Conservation (phyloP, 2,888 invertebrate species). For the Biston stratarius region DNA sequence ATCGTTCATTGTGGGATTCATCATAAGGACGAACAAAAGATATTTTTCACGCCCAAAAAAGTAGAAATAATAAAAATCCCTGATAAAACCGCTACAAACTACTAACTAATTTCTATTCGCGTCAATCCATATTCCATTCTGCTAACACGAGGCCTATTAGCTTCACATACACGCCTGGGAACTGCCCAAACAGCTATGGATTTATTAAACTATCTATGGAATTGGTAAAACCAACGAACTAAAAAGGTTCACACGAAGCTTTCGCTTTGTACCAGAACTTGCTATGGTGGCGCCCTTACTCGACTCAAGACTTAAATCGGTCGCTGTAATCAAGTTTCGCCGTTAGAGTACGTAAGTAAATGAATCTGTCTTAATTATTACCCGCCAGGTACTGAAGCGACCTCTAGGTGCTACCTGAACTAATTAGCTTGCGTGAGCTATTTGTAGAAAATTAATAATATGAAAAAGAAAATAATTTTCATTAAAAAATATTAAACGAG, state of each 20-base stretch:
- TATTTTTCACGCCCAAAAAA: too few relatives aligned
- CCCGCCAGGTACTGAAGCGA: slow-evolving; percentile 52
- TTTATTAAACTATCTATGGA: not conserved
- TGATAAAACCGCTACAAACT: not conserved
- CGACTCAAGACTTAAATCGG: not conserved
- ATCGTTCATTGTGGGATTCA: too few relatives aligned
- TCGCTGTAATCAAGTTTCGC: slow-evolving; percentile 57
- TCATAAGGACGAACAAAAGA: too few relatives aligned
- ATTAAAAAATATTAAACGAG: too few relatives aligned
- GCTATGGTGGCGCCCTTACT: not conserved
- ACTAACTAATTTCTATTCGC: not conserved
- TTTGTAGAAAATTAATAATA: too few relatives aligned
- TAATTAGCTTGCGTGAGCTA: slow-evolving; percentile 57
- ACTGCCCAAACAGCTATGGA: not conserved
- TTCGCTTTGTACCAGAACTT: not conserved
- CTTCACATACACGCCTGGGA: slow-evolving; percentile 3
- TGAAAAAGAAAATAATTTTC: slow-evolving; percentile 10
- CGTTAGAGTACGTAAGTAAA: slow-evolving; percentile 58
- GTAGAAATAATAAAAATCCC: too few relatives aligned
- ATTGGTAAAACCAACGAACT: not conserved
- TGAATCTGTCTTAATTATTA: slow-evolving; percentile 71
- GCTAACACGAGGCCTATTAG: not conserved
- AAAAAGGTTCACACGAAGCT: not conserved
- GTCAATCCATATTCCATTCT: slow-evolving; percentile 2
- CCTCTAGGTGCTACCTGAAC: slow-evolving; percentile 47